phyloP scores from a whole-genome alignment of 2,113 vertebrate genomes.

The Mastomys coucha region DNA sequence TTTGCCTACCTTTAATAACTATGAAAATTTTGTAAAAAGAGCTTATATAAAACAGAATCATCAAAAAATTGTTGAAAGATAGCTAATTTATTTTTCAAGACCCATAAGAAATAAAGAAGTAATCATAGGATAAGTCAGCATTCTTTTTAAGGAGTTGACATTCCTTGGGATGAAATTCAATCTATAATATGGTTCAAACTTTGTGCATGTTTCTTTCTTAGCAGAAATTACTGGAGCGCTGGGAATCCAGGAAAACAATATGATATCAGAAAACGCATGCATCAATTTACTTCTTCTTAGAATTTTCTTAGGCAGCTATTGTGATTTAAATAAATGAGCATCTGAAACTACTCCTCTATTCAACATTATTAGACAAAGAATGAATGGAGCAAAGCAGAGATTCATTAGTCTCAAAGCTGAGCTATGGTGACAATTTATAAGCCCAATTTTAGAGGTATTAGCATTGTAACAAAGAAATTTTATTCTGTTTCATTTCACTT shows the following conservation, averaged over 20 bases:
- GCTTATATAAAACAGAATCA: background rate
- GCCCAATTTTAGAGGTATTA: conserved; percentile 50
- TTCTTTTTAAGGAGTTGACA: conserved; percentile 55
- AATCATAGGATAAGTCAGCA: conserved; percentile 22
- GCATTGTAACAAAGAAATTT: conserved; percentile 55
- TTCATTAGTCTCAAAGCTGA: conserved; percentile 59
- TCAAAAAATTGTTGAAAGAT: background rate
- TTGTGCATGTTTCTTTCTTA: background rate
- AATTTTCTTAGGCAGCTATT: conserved; percentile 66
- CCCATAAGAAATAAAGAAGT: conserved; percentile 36
- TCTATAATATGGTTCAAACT: conserved; percentile 38
- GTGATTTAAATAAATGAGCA: conserved; percentile 73
- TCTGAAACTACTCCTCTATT: conserved; percentile 40
- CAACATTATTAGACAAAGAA: conserved; percentile 57
- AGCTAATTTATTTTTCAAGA: background rate
- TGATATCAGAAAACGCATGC: conserved; percentile 24
- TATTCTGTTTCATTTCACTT: conserved; percentile 65
- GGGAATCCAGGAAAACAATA: conserved; percentile 61
- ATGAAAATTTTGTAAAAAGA: background rate
- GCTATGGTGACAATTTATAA: conserved; percentile 52
- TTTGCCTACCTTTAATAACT: background rate
- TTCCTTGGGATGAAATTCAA: conserved; percentile 60
- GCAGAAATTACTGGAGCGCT: conserved; percentile 28
- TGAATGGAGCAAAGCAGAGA: conserved; percentile 46
- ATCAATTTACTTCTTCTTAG: conserved; percentile 54